Evolutionary conservation across 1,140 invertebrate species (phyloP), one percentile per base, ranked within the genome.

Genomic region (Paramacrobiotus metropolitanus): DNA sequence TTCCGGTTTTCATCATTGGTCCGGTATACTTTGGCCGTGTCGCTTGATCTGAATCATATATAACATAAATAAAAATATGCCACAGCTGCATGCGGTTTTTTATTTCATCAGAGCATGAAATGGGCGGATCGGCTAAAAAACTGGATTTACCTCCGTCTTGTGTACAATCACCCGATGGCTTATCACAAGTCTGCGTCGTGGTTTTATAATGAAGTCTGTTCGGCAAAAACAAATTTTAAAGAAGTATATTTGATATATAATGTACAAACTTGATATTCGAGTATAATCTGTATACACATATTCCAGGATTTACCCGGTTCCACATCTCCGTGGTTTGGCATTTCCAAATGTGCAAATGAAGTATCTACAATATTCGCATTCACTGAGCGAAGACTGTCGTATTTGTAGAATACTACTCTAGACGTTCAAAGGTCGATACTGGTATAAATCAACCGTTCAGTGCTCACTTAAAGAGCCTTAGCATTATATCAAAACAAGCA

Each of bases 301-400:
- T 9, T 40, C 9, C 34, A 9, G 34, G 9, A 18, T 28, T 15
- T 55, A 55, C 48, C 48, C 48, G 4, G 15, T 9, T 55, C 48
- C 48, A 28, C 48, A 55, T 24, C 24, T 55, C 24, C 48, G 15
- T 4, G 24, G 4, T 55, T 55, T 55, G 24, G 15, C 15, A 28
- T 4, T 55, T 4, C 48, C 48, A 24, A 55, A 55, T 4, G 48
- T 55, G 48, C 48, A 55, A 55, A 55, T 55, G 48, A 18, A 55
- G 48, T 55, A 55, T 4, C 48, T 55, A 24, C 4, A 55, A 55
- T 4, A n/a, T n/a, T n/a, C n/a, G n/a, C n/a, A n/a, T n/a, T n/a
- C n/a, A n/a, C n/a, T n/a, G n/a, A n/a, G n/a, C n/a, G n/a, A n/a
- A n/a, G n/a, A n/a, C n/a, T n/a, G n/a, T n/a, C n/a, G n/a, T n/a